Base-by-base conservation (phyloP, 1,140 invertebrate species). In the Drepana arcuata region DNA sequence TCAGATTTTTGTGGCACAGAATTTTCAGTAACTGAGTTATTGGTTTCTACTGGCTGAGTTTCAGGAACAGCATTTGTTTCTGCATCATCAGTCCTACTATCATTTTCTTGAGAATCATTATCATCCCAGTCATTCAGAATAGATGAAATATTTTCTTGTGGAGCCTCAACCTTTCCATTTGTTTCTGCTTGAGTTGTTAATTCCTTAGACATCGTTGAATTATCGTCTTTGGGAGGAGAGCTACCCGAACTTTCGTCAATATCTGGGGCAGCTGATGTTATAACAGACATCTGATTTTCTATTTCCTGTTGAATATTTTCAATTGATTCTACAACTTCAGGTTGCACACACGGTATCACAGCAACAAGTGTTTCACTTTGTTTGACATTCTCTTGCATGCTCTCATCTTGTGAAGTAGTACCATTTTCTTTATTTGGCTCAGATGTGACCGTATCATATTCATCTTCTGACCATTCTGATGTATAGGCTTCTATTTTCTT, bases 81-180 rank as follows among this genome's bases (percentile, higher is more conserved):
- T 24, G 18, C 24, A 26, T 6, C n/a, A 26, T 26, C n/a, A 6
- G 29, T 23, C 15, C 13, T 13, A 4, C 32, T 38, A 12, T 48
- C 32, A 33, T 35, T 69, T 34, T 73, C 72, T 46, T 81, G 78
- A 7, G 79, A 80, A 45, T 83, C 82, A 66, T 82, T 83, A 26
- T 84, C 83, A 41, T 84, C 81, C 83, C 83, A 84, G 39, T 84
- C 83, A 64, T 77, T 75, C 12, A 84, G 45, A 9, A 84, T 59
- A 12, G 71, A 74, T 14, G 78, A 73, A 34, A 84, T 77, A 55
- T 84, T 83, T 48, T 66, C 65, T 46, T 47, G 55, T 37, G 47
- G 41, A 21, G 9, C 18, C 2, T 10, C n/a, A 6, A 2, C 2
- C 2, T 6, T 10, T 6, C 2, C 2, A 7, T 26, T 10, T n/a